Evolutionary conservation across 2,113 vertebrate species (phyloP), one percentile per base, ranked within the genome.

Genomic region (Phyllostomus discolor): DNA sequence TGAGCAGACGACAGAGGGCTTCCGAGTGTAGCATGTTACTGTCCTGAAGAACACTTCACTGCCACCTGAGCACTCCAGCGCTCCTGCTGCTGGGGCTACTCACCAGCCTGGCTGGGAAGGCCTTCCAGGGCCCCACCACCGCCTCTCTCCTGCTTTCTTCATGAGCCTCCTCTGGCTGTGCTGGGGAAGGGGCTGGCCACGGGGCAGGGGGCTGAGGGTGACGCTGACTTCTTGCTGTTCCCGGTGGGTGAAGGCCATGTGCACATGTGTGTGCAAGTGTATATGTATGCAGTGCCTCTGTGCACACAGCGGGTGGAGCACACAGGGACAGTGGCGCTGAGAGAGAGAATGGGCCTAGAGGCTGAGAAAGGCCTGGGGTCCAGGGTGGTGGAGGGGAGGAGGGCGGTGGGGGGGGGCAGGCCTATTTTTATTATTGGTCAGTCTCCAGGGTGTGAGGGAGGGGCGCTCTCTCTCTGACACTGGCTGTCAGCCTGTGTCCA

Each of bases 401-500:
- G 15, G 67, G 48, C 2, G 1, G 11, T n/a, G 2, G 26, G 75
- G 88, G 88, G 26, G 31, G 31, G 22, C 17, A 80, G 86, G 33
- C n/a, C 59, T 85, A 1, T 69, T 88, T 84, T 91, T 79, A 52
- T 24, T 28, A 20, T 75, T 1, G 0, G 24, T 64, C 76, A 22
- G 17, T 54, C 57, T 88, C 26, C 59, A 73, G 66, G 69, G 88
- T 4, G 0, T n/a, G 85, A 88, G 88, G 82, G 62, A 48, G 86
- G 83, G 90, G 54, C 85, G 41, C 73, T 85, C 84, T 50, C 84
- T 46, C 75, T 66, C 73, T 92, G 69, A 35, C 73, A 66, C 28
- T 79, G 75, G 88, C 73, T 75, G 72, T 95, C 83, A 94, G 92
- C 92, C 94, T 95, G 52, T 83, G 31, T 85, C 92, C 96, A 95